A percentile compares a stretch with the other conserved stretches of the same genome.
Conservation (phyloP, 2,113 vertebrate species). For the Irena cyanogastra region DNA sequence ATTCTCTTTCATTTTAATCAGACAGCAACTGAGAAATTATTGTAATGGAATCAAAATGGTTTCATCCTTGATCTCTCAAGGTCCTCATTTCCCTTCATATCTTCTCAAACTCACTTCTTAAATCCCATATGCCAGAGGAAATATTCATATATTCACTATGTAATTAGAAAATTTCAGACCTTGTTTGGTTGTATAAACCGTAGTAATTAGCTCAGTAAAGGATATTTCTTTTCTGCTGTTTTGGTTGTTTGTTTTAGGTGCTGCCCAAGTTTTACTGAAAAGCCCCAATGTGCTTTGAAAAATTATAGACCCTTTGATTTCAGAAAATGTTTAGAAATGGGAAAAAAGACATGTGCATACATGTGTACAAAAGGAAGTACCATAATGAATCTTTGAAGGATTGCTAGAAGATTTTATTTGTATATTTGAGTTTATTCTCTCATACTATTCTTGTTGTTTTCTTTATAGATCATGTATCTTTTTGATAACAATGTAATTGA, state of each 20-base stretch:
- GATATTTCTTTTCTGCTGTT: neutral
- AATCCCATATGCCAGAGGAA: conserved; percentile 14
- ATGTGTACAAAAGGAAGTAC: neutral
- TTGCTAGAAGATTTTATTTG: neutral
- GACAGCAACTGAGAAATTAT: neutral
- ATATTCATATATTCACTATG: conserved; percentile 51
- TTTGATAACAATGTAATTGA: neutral
- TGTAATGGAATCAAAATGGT: neutral
- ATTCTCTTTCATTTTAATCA: conserved; percentile 26
- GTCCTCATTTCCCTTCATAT: conserved; percentile 44
- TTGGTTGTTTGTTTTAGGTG: neutral
- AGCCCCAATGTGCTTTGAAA: neutral
- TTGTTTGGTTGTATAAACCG: neutral
- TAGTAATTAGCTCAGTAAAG: neutral
- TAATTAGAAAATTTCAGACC: conserved; percentile 54
- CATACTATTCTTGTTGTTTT: neutral
- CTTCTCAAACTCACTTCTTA: conserved; percentile 20
- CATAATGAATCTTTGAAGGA: neutral
- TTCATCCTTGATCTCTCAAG: conserved; percentile 8
- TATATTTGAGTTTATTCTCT: neutral
- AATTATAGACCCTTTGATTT: neutral
- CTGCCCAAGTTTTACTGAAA: neutral
- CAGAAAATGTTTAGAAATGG: neutral
- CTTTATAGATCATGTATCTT: neutral
- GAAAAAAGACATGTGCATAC: neutral